Conservation (phyloP, 1,140 invertebrate species). For the Lysiphlebus fabarum region DNA sequence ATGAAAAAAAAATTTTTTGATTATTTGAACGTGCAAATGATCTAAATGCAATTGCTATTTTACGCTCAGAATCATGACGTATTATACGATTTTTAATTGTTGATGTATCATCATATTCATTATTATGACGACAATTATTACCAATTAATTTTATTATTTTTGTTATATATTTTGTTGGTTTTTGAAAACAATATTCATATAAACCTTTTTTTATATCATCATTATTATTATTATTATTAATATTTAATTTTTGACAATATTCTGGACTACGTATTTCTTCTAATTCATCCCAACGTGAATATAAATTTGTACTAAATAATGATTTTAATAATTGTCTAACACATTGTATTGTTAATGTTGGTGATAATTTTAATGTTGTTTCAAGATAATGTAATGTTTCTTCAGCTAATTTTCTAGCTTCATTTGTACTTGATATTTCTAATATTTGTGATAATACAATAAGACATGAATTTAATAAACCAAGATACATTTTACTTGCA, state of each 20-base stretch:
- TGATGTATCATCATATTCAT: constrained; percentile 35
- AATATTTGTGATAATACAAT: constrained; percentile 71
- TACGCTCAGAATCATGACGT: constrained; percentile 46
- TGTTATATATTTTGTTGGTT: constrained; percentile 40
- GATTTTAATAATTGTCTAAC: constrained; percentile 81
- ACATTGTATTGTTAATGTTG: constrained; percentile 70
- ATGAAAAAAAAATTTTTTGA: constrained; percentile 66
- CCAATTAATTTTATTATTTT: constrained; percentile 46
- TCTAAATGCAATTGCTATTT: constrained; percentile 46
- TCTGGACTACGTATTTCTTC: constrained; percentile 32
- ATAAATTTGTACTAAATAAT: constrained; percentile 77
- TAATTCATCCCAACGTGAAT: constrained; percentile 62
- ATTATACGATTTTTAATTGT: neutral
- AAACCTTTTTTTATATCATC: constrained; percentile 35
- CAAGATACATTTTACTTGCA: constrained; percentile 71
- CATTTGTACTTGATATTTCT: constrained; percentile 70
- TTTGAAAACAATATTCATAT: constrained; percentile 48
- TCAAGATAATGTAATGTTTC: constrained; percentile 77
- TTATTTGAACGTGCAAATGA: constrained; percentile 56
- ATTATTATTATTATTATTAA: neutral
- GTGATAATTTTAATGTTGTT: constrained; percentile 67
- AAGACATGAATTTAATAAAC: constrained; percentile 65
- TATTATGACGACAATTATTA: constrained; percentile 45
- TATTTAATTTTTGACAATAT: constrained; percentile 14
- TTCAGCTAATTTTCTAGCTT: constrained; percentile 73